Base-by-base conservation (phyloP, 2,797 vertebrate genomes). In the Gambelia wislizenii region DNA sequence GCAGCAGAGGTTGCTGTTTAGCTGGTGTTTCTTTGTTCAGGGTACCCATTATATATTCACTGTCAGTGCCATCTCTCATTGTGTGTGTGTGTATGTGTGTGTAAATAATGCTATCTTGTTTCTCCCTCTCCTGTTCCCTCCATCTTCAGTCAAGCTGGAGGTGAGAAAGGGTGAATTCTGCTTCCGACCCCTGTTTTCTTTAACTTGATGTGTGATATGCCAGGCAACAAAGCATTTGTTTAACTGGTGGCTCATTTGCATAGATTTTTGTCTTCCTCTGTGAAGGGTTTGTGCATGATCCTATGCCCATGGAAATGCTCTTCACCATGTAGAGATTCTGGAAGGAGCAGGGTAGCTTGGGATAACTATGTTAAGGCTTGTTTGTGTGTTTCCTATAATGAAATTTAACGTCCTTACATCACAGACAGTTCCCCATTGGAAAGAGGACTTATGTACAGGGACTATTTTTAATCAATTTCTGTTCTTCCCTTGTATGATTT, bases 1-100 rank as follows among this genome's bases (percentile, higher is more conserved):
- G 76, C 67, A 9, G 39, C 7, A 10, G n/a, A 2, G 16, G 64
- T 74, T 87, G 79, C 91, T 89, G 93, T 94, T 91, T 84, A 30
- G 92, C 87, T 92, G 92, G 95, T 95, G 93, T 95, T 95, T 95
- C 97, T 97, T 97, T 97, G 97, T 97, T 97, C 96, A 96, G 94
- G 93, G 91, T 94, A 95, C 96, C 96, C 95, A 97, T 97, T 96
- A 96, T 96, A 96, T 95, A 96, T 96, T 96, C 97, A 70, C 95
- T 95, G 95, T 95, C 96, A 95, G 94, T 95, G 95, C 96, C 95
- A 94, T 70, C 92, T 67, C 78, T 77, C 20, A 39, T 52, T 64
- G 64, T 67, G 64, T 67, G 30, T 67, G 61, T 64, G 20, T 83
- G 88, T 92, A 90, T 92, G 87, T 77, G 74, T 89, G n/a, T 93